Evolutionary conservation across 2,888 invertebrate genomes (phyloP).

Genomic region (Saturnia japonica): DNA sequence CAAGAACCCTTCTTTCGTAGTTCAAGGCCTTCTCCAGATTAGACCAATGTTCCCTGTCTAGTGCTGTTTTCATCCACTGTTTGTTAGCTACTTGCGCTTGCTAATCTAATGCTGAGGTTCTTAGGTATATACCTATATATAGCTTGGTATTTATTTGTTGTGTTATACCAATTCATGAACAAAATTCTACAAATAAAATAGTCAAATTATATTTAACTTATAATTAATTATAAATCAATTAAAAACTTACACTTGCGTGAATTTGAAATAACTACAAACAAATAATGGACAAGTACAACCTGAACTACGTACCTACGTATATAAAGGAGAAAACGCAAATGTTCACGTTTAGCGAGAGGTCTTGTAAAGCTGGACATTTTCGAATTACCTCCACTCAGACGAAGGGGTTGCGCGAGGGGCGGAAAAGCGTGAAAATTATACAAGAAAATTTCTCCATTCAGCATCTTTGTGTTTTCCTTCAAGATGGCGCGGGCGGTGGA

Average conservation of each 20-base stretch:
- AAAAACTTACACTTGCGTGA: constrained; percentile 36
- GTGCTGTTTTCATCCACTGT: too few relatives aligned
- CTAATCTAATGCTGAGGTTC: too few relatives aligned
- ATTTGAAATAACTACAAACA: constrained; percentile 33
- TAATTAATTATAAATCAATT: constrained; percentile 35
- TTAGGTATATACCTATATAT: neutral
- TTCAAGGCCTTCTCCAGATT: too few relatives aligned
- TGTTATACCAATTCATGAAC: neutral
- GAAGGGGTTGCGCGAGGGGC: constrained; percentile 37
- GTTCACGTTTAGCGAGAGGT: constrained; percentile 27
- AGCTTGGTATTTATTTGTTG: neutral
- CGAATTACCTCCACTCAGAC: constrained; percentile 32
- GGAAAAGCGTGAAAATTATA: constrained; percentile 80
- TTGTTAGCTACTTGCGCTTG: too few relatives aligned
- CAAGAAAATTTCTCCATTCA: constrained; percentile 81
- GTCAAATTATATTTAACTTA: neutral
- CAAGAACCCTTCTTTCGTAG: too few relatives aligned
- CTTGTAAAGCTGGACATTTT: constrained; percentile 29
- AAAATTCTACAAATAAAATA: neutral
- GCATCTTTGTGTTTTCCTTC: constrained; percentile 80
- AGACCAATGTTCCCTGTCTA: too few relatives aligned
- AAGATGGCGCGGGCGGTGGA: constrained; percentile 73
- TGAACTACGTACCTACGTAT: constrained; percentile 26
- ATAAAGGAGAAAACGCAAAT: neutral
- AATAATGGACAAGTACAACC: constrained; percentile 24